Base-by-base conservation (phyloP, 37 sponge, comb jelly and placozoan genomes). In the Bolinopsis microptera region DNA sequence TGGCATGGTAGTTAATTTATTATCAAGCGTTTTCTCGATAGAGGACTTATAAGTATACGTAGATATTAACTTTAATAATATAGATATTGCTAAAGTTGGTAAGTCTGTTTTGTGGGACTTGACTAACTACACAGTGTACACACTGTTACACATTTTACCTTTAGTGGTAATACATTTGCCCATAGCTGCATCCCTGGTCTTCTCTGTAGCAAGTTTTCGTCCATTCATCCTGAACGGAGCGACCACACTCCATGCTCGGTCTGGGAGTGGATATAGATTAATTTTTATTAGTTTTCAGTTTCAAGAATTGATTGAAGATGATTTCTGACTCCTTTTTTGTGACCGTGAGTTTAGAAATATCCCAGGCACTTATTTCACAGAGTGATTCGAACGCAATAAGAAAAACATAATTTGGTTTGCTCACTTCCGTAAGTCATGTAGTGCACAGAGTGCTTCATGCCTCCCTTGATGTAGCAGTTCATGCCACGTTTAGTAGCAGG, bases 391-490 rank as follows among this genome's bases (percentile, higher is more conserved):
- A 67, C 68, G n/a, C n/a, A n/a, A n/a, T n/a, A n/a, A n/a, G n/a
- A n/a, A n/a, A n/a, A n/a, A n/a, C n/a, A n/a, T n/a, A n/a, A n/a
- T n/a, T n/a, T n/a, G n/a, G n/a, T n/a, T n/a, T 30, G 5, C 75
- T 72, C 31, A 72, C 75, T 28, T 72, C 75, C 75, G 75, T 72
- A 28, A 5, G 75, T 72, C 31, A 72, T 28, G 75, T 24, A 72
- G 27, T 28, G 75, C 26, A 72, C 75, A 21, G 75, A 30, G n/a
- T n/a, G 27, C 26, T 72, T 72, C 75, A 72, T 5, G 5, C 75
- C 75, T 24, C 75, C 75, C 31, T 28, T 72, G 31, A 72, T n/a
- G 75, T 72, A 72, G 26, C 31, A n/a, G 31, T 30, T 28, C 75
- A 72, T 72, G 5, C n/a, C 75, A 72, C 22, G 31, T 28, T 72